Evolutionary conservation across 1,140 invertebrate species (phyloP), one percentile per base, ranked within the genome.

Genomic region (Cardiocondyla obscurior): DNA sequence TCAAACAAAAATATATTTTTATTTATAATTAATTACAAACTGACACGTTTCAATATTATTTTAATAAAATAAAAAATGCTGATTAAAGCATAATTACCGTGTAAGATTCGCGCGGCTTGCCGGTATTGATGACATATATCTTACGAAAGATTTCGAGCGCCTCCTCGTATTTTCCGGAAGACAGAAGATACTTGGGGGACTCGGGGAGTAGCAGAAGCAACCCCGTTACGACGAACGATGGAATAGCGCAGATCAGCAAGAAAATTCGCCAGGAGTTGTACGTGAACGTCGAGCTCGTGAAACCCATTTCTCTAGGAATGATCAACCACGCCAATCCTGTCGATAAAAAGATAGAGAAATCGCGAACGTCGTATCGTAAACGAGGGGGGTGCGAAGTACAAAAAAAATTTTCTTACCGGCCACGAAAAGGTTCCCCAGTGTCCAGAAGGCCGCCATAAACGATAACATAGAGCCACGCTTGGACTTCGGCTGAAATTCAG

Each of bases 261-360:
- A 98, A 99, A 85, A 99, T 97, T 90, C 98, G 95, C 98, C 98
- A 99, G 44, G 97, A 98, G 92, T 98, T 98, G 93, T 97, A 98
- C 14, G 95, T 95, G 92, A 98, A 97, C 6, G 95, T 92, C 57
- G 93, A 86, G 16, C 95, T 95, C 83, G 92, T 95, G 86, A 97
- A 93, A 91, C 97, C 96, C 85, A 98, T 96, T 84, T 95, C 95
- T 95, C 94, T 85, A 92, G 98, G 97, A 88, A 99, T 98, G 84
- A 98, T 96, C 82, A 97, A 94, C 97, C 97, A 98, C 44, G 98
- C 98, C 57, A 98, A 90, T 70, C 97, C 96, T 96, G 87, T 3
- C 92, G 91, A 33, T 22, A 22, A 49, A 77, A 16, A 44, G n/a
- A 25, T 22, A 16, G 8, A 12, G 4, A n/a, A n/a, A 22, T 39